Percentiles rank a stretch among this genome's conserved stretches.
phyloP scores from a whole-genome alignment of 2,888 invertebrate genomes.

The Trimorus sp. region DNA sequence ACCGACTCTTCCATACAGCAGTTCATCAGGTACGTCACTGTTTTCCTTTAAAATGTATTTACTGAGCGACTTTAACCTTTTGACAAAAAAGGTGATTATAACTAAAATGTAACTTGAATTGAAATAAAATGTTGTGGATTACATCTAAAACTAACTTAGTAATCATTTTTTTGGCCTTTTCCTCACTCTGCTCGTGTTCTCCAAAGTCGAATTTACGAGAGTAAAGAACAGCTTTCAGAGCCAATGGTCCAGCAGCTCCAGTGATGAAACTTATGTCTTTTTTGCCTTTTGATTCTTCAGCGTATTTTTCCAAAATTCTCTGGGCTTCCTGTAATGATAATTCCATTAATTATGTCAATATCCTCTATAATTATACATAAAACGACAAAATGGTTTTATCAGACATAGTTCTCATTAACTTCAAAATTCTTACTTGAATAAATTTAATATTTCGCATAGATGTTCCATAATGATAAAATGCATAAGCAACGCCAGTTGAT shows the following conservation, averaged over 20 bases:
- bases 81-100: too few species aligned
- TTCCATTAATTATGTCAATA: too few species aligned
- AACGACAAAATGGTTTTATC: too few species aligned
- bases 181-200: slow-evolving; percentile 20
- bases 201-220: slow-evolving; percentile 63
- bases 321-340: slow-evolving; percentile 33
- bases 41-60: slow-evolving; percentile 83
- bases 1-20: slow-evolving; percentile 92
- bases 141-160: slow-evolving; percentile 82
- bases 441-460: too few species aligned
- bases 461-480: too few species aligned
- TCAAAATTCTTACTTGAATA: too few species aligned
- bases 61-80: slow-evolving; percentile 84
- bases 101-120: too few species aligned
- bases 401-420: too few species aligned
- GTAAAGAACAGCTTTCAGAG: slow-evolving; percentile 84
- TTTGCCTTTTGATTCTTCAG: slow-evolving; percentile 80
- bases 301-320: slow-evolving; percentile 36
- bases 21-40: slow-evolving; percentile 88
- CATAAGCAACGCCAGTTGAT: too few species aligned
- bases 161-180: slow-evolving; percentile 82
- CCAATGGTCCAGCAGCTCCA: slow-evolving; percentile 87
- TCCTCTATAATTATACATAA: too few species aligned
- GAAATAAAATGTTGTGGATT: slow-evolving; percentile 4
- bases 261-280: slow-evolving; percentile 86